These are phyloP conservation scores for Idaea dimidiata DNA, from an alignment of 2,888 invertebrate species.

Conservation along the genomic window DNA sequence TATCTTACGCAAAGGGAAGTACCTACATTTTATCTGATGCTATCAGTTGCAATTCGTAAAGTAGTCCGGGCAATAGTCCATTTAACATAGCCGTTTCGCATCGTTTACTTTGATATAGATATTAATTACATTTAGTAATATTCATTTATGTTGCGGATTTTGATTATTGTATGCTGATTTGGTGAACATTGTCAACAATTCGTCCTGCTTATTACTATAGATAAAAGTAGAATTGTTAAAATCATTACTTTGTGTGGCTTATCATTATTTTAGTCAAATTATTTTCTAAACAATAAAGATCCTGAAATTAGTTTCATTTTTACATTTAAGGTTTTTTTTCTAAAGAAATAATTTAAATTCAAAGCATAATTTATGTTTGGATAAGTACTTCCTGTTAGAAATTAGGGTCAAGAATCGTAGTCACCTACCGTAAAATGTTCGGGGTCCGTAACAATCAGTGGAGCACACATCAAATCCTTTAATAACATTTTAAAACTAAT, in stretches of 20 bases:
- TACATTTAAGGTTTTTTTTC: not conserved
- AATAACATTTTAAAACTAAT: not conserved
- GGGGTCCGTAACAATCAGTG: not conserved
- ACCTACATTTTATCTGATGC: not conserved
- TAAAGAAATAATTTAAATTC: not conserved
- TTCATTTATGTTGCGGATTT: not conserved
- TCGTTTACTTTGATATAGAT: constrained; percentile 46
- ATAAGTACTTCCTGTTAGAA: not conserved
- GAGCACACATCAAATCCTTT: not conserved
- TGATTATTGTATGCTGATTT: not conserved
- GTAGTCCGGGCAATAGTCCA: constrained; percentile 34
- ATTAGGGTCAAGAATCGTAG: not conserved
- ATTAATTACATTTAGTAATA: constrained; percentile 28
- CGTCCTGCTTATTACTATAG: not conserved
- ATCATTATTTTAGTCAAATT: not conserved
- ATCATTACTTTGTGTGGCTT: not conserved
- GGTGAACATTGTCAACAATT: not conserved
- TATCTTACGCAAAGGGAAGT: not conserved
- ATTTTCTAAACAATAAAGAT: not conserved
- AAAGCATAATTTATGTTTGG: not conserved
- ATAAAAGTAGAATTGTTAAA: too few species aligned
- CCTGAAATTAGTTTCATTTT: not conserved
- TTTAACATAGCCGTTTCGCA: constrained; percentile 44
- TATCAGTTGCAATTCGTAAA: constrained; percentile 15
- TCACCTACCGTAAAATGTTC: not conserved